phyloP scores from a whole-genome alignment of 2,113 vertebrate species.

The Rhineura floridana region DNA sequence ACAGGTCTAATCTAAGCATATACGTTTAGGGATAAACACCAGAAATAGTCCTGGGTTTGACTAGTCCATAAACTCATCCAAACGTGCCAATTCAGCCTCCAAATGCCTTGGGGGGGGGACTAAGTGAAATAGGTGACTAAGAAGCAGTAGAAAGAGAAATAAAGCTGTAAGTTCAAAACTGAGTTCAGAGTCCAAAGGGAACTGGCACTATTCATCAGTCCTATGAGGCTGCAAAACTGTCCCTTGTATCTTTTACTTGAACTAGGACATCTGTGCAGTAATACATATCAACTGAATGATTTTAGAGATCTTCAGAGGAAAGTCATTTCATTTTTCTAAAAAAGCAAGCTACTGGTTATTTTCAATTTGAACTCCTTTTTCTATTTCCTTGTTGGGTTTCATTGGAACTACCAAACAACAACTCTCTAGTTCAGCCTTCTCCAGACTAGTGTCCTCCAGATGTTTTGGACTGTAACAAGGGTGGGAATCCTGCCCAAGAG shows the following conservation, averaged over 20 bases:
- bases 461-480: too few relatives aligned
- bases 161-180: slow-evolving; percentile 2
- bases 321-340: slow-evolving; percentile 14
- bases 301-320: neutral
- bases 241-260: slow-evolving; percentile 16
- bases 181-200: slow-evolving; percentile 14
- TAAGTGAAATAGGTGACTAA: slow-evolving; percentile 26
- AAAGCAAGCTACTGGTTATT: slow-evolving; percentile 1
- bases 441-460: too few relatives aligned
- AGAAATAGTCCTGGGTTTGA: slow-evolving; percentile 32
- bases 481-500: too few relatives aligned
- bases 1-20: neutral
- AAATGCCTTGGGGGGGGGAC: slow-evolving; percentile 14
- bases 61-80: neutral
- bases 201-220: neutral
- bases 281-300: slow-evolving; percentile 20
- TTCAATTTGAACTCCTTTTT: slow-evolving; percentile 18
- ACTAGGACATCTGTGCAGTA: slow-evolving; percentile 3
- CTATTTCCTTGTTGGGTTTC: slow-evolving; percentile 15
- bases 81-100: slow-evolving; percentile 48
- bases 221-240: slow-evolving; percentile 37
- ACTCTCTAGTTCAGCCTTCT: neutral
- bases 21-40: neutral
- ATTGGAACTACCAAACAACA: neutral
- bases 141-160: slow-evolving; percentile 41